A percentile compares a stretch with the other conserved stretches of the same genome.
Conservation (phyloP, 2,888 invertebrate genomes). For the Meiosimyza decipiens region DNA sequence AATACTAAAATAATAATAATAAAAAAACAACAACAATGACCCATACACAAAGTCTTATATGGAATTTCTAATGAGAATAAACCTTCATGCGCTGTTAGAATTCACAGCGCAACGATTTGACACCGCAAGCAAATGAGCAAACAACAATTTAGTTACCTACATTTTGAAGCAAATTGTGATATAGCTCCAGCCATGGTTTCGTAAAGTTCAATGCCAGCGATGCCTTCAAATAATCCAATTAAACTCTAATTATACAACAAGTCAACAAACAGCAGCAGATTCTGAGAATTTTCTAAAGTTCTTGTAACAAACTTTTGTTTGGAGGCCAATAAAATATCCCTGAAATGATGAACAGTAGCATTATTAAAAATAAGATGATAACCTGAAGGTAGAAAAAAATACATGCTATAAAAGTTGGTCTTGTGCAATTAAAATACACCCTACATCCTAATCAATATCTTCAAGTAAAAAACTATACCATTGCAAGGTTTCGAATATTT, state of each 20-base stretch:
- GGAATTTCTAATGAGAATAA: neutral
- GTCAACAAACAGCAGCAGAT: neutral
- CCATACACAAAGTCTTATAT: neutral
- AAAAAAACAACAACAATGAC: neutral
- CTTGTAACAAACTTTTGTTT: neutral
- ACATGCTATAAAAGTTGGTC: no score
- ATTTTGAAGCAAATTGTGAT: neutral
- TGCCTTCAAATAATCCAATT: neutral
- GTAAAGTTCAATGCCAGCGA: slow-evolving; percentile 5
- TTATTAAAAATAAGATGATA: no score
- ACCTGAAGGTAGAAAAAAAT: no score
- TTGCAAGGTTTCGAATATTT: no score
- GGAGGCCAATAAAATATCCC: neutral
- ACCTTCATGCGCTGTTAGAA: neutral
- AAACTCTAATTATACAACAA: neutral
- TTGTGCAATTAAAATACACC: no score
- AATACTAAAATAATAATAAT: neutral
- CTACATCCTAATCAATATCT: no score
- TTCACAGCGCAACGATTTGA: no score
- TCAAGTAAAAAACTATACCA: no score
- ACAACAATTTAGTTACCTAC: neutral
- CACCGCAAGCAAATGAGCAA: neutral
- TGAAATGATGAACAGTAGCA: neutral
- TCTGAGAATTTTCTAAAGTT: neutral
- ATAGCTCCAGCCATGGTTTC: neutral